phyloP scores from a whole-genome alignment of 2,113 vertebrate genomes.

The Rostratula benghalensis region DNA sequence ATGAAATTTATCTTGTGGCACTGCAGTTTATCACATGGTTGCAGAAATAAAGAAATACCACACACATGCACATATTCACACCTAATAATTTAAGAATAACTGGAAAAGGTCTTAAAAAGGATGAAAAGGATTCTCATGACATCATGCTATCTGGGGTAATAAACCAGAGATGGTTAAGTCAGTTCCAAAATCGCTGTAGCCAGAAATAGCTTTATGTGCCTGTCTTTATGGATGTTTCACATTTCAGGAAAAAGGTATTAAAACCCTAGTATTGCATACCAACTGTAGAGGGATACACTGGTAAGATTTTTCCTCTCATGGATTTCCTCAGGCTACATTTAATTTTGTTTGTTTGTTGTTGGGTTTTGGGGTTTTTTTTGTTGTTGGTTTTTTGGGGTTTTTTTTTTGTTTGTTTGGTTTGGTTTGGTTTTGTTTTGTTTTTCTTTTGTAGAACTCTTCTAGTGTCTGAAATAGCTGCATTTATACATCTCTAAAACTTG shows the following conservation, averaged over 20 bases:
- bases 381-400: too few species aligned
- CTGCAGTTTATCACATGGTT: conserved; percentile 38
- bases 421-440: too few species aligned
- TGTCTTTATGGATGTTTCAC: neutral
- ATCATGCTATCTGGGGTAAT: conserved; percentile 39
- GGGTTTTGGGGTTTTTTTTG: too few species aligned
- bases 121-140: conserved; percentile 44
- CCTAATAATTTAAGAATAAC: conserved; percentile 40
- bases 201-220: neutral
- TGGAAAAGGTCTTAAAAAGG: conserved; percentile 23
- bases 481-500: neutral
- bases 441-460: neutral
- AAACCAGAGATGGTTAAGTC: conserved; percentile 4
- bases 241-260: neutral
- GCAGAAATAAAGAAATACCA: conserved; percentile 35
- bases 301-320: neutral
- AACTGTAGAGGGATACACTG: neutral
- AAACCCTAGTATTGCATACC: neutral
- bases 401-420: neutral
- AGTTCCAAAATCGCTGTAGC: neutral
- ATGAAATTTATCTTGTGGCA: conserved; percentile 55
- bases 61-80: conserved; percentile 40
- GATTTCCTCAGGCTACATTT: neutral
- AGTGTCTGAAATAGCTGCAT: rapidly evolving
- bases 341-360: neutral